Conservation (phyloP, 2,888 invertebrate genomes). For the Coecobrya sp. region DNA sequence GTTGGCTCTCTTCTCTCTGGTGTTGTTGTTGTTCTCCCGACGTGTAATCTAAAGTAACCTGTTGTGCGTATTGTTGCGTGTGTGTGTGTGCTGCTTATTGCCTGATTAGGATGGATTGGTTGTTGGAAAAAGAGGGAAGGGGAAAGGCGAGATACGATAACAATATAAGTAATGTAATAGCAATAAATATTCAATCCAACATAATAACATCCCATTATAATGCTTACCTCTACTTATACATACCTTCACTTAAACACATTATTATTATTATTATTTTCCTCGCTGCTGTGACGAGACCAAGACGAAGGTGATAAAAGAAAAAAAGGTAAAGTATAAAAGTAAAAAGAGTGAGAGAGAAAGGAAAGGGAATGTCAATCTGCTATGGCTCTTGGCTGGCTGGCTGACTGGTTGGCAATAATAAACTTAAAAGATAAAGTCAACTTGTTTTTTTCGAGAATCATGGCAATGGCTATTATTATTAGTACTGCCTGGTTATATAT, state of each 20-base stretch:
- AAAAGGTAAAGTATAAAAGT: background rate
- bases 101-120: background rate
- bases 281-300: background rate
- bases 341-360: background rate
- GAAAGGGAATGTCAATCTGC: background rate
- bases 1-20: too few relatives aligned
- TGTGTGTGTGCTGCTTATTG: too few relatives aligned
- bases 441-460: background rate
- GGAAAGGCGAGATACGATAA: background rate
- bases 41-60: background rate
- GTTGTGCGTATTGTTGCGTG: constrained; percentile 41
- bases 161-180: constrained; percentile 21
- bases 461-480: background rate
- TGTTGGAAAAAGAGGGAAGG: background rate
- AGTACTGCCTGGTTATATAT: background rate
- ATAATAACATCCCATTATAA: constrained; percentile 20
- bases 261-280: constrained; percentile 1
- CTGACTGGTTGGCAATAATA: background rate
- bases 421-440: background rate
- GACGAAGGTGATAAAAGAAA: background rate
- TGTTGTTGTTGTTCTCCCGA: background rate
- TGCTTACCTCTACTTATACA: background rate
- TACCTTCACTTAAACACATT: background rate
- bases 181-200: constrained; percentile 29
- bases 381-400: background rate